Evolutionary conservation across 2,888 invertebrate genomes (phyloP), one percentile per base, ranked within the genome.

Genomic region (Erannis defoliaria): DNA sequence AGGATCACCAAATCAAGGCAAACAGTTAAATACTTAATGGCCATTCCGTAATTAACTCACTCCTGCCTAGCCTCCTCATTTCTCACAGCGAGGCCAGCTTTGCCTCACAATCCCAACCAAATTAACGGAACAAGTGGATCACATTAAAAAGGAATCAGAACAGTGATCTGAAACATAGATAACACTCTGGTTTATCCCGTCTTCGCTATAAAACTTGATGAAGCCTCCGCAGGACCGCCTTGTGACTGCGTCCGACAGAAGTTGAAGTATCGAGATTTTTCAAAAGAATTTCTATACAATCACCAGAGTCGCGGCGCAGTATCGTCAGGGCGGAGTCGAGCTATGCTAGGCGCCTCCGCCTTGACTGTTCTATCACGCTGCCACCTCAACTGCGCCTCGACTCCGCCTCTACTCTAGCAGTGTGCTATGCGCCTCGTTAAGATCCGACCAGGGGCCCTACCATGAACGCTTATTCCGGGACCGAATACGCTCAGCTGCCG

Each of bases 111-210:
- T 59, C 59, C 40, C 50, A 33, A 55, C 53, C 42, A 64, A 68
- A 64, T 64, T 58, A 68, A 65, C 63, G 21, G 56, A 64, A 65
- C 66, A 65, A 69, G 59, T 60, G 59, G 63, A 69, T 69, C 57
- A 62, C 65, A 65, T 69, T 67, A 64, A 70, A 69, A 64, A 23
- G 38, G 58, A 70, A 67, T 70, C 67, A 62, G 65, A 67, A 66
- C 65, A 70, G 67, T 71, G 76, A 75, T 80, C 72, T 73, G 74
- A 78, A 80, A 78, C 84, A 80, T 75, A 75, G 81, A 80, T 81
- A 83, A 82, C 77, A 80, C 51, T 64, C 21, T 56, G 55, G 61
- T 50, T 70, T 62, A 70, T 66, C 65, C 66, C 59, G 60, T 62
- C 66, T 67, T 55, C 42, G 60, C 67, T 66, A 70, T 70, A 66